These are phyloP conservation scores for Amiota minor DNA, from an alignment of 2,888 invertebrate species.

Conservation along the genomic window DNA sequence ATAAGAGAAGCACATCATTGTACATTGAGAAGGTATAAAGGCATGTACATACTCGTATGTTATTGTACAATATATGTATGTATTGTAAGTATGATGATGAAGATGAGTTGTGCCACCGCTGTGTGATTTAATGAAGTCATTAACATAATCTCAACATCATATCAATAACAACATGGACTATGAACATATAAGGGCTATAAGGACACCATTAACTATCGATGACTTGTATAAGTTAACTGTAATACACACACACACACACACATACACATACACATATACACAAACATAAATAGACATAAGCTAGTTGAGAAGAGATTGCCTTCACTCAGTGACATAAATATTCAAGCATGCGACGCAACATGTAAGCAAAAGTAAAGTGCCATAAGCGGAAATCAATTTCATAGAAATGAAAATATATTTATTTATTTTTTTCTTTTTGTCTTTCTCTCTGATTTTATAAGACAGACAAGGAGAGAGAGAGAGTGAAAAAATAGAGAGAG, in stretches of 20 bases:
- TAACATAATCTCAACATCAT: slow-evolving; percentile 54
- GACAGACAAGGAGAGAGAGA: slow-evolving; percentile 5
- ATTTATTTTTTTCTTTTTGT: no score
- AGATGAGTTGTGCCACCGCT: slow-evolving; percentile 29
- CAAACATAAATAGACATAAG: not conserved
- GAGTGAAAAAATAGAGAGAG: not conserved
- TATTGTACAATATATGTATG: no score
- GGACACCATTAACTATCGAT: slow-evolving; percentile 28
- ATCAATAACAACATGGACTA: slow-evolving; percentile 27
- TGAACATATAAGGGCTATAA: slow-evolving; percentile 1
- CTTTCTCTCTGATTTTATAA: no score
- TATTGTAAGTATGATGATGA: not conserved
- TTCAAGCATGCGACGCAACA: slow-evolving; percentile 39
- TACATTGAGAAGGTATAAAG: no score
- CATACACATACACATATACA: slow-evolving; percentile 16
- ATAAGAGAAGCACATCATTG: not conserved
- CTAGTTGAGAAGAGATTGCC: not conserved
- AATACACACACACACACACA: slow-evolving; percentile 14
- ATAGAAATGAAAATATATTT: slow-evolving; percentile 39
- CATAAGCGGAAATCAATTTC: slow-evolving; percentile 43
- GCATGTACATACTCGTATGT: no score
- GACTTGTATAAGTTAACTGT: slow-evolving; percentile 40
- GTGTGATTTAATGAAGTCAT: slow-evolving; percentile 56
- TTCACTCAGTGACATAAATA: slow-evolving; percentile 12
- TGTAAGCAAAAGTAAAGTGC: slow-evolving; percentile 34